Base-by-base conservation (phyloP, 2,888 invertebrate species). In the Thumatha senex region DNA sequence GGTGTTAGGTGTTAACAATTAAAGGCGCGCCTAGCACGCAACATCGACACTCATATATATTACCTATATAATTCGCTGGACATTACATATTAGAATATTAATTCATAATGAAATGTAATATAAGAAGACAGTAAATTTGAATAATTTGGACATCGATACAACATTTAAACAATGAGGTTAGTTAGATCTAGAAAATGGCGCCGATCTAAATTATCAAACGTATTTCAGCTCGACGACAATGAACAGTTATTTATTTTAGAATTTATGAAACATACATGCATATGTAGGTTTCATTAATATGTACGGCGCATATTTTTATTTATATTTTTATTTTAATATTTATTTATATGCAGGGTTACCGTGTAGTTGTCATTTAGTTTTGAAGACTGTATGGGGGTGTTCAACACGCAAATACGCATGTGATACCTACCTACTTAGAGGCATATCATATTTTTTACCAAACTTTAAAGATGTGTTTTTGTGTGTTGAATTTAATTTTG, bases 121-220 rank as follows among this genome's bases (percentile, higher is more conserved):
- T 78, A 79, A 57, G 74, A 84, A 80, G 78, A 84, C 77, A 82
- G 81, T 79, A 72, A 84, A 80, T 76, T 81, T 67, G 77, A 84
- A 74, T 80, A 80, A 78, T 70, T 75, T 85, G 87, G 86, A 86
- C 86, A 86, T 84, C 71, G 67, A 84, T 82, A 81, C 76, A 76
- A 86, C 86, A 86, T 84, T 72, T 66, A 84, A 82, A 81, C 76
- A 76, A 83, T 58, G 56, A 58, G 35, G n/a, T 51, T 55, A 55
- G n/a, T 51, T 55, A 55, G 31, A 63, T 67, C 54, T 67, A 70
- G 49, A 67, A 66, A 63, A 67, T 63, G 54, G 56, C 67, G 53
- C 34, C 58, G 56, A 51, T 56, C 64, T 70, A 67, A 47, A 29
- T 50, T 61, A 48, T 48, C 40, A 48, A 51, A 11, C 40, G 14